Evolutionary conservation across 1,140 invertebrate genomes (phyloP), one percentile per base, ranked within the genome.

Genomic region (Pseudachorutes palmiensis): DNA sequence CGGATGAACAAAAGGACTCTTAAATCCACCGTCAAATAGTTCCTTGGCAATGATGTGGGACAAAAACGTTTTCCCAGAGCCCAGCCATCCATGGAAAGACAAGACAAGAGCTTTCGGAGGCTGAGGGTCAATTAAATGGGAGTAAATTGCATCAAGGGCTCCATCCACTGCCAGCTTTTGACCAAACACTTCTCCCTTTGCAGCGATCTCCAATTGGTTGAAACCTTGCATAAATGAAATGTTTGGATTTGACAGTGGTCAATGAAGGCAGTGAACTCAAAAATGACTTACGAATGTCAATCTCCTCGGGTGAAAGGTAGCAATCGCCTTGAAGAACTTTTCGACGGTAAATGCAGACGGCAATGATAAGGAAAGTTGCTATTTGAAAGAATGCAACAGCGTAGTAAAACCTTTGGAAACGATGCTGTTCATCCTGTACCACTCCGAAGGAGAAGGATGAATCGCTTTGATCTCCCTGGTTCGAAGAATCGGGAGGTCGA

Each of bases 51-150:
- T 64, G 2, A 63, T 33, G 22, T 73, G 61, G 2, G 68, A 58
- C 1, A 68, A 29, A 24, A 51, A 70, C 0, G 71, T 73, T 60
- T 73, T 73, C n/a, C 71, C 71, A 16, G 66, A 65, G 0, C 71
- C 71, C 9, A 68, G 62, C 68, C 70, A 69, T 22, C 72, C 72
- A 31, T 74, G 72, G 65, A 81, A 79, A n/a, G 77, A 77, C 36
- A 81, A 65, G 3, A 81, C 80, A 5, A 81, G 67, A 2, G 80
- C 75, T 71, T 81, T 82, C 19, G 62, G 68, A 16, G 80, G 78
- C 26, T 76, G 72, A 0, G 65, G 55, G 65, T 79, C 75, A 2
- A 65, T 60, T 19, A 80, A 49, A 67, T 81, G 78, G 19, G 74
- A 74, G 36, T 72, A 64, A 5, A 81, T 22, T 2, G 77, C 70